Percentiles rank a stretch among this genome's conserved stretches.
These are phyloP conservation scores for Molanna angustata DNA, from an alignment of 2,888 invertebrate species.

Conservation along the genomic window DNA sequence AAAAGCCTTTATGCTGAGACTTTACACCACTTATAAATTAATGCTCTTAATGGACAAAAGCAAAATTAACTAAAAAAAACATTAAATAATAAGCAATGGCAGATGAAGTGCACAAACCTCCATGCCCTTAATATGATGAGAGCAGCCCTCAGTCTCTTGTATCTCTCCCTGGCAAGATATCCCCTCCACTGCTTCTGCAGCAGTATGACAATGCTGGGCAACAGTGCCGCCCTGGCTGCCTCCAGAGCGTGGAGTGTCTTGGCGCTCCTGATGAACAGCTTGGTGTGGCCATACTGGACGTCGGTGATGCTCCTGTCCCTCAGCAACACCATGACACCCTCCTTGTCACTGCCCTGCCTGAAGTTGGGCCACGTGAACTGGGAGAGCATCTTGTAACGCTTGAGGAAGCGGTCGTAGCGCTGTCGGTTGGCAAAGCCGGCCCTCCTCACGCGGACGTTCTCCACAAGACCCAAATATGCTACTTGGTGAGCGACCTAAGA, in stretches of 20 bases:
- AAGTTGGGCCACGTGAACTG: constrained; percentile 97
- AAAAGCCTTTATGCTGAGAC: no score
- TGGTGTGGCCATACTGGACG: constrained; percentile 93
- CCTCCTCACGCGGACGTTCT: constrained; percentile 92
- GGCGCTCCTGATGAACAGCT: constrained; percentile 92
- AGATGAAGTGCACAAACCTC: constrained; percentile 43
- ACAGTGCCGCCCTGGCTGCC: constrained; percentile 77
- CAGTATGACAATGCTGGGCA: constrained; percentile 88
- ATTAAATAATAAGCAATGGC: no score
- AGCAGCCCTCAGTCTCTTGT: constrained; percentile 83
- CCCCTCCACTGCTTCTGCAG: constrained; percentile 97
- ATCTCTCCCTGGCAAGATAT: constrained; percentile 70
- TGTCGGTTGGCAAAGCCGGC: constrained; percentile 98
- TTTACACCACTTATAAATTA: no score
- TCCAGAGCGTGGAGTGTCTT: constrained; percentile 89
- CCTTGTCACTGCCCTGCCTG: constrained; percentile 70
- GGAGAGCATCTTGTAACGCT: constrained; percentile 96
- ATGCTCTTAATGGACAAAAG: no score
- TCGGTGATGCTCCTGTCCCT: constrained; percentile 76
- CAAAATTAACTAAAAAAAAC: no score
- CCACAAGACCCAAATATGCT: constrained; percentile 86
- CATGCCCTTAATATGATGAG: constrained; percentile 78
- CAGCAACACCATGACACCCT: constrained; percentile 83
- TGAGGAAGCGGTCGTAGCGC: constrained; percentile 88
- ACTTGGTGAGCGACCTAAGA: constrained; percentile 64